Evolutionary conservation across 2,797 vertebrate genomes (phyloP).

Genomic region (Melanotaenia trifasciata): DNA sequence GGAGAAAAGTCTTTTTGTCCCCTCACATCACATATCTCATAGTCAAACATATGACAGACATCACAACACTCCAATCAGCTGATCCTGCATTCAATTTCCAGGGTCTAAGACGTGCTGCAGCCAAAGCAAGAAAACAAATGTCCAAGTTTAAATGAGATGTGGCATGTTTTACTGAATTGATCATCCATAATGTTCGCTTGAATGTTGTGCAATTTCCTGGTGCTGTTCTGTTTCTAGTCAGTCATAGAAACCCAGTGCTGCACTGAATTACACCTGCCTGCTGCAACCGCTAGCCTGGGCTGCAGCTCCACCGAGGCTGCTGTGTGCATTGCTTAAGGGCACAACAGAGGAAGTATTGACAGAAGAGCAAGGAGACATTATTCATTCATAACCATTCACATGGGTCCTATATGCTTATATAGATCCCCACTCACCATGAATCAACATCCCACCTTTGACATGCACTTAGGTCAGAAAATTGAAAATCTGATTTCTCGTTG

Average conservation of each 20-base stretch:
- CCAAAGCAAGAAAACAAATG: constrained; percentile 12
- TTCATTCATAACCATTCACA: background rate
- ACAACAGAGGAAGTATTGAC: background rate
- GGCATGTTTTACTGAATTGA: constrained; percentile 15
- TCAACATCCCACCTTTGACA: background rate
- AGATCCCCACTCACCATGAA: background rate
- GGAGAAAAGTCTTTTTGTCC: constrained; percentile 20
- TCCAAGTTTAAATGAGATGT: constrained; percentile 15
- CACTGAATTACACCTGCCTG: background rate
- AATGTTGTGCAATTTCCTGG: constrained; percentile 18
- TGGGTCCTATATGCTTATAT: background rate
- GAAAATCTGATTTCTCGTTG: background rate
- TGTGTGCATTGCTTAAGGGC: background rate
- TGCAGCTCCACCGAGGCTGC: background rate
- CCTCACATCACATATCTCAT: constrained; percentile 17
- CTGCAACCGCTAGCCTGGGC: background rate
- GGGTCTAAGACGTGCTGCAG: constrained; percentile 15
- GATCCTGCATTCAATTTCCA: constrained; percentile 31
- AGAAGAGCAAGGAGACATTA: constrained; percentile 1
- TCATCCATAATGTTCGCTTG: constrained; percentile 4
- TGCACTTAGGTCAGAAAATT: background rate
- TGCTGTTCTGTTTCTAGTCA: constrained; percentile 5
- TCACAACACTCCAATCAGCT: constrained; percentile 33
- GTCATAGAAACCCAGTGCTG: background rate
- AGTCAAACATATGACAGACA: constrained; percentile 25